Percentiles rank a stretch among this genome's conserved stretches.
These are phyloP conservation scores for Azemiops feae DNA, from an alignment of 2,113 vertebrate species.

Conservation along the genomic window DNA sequence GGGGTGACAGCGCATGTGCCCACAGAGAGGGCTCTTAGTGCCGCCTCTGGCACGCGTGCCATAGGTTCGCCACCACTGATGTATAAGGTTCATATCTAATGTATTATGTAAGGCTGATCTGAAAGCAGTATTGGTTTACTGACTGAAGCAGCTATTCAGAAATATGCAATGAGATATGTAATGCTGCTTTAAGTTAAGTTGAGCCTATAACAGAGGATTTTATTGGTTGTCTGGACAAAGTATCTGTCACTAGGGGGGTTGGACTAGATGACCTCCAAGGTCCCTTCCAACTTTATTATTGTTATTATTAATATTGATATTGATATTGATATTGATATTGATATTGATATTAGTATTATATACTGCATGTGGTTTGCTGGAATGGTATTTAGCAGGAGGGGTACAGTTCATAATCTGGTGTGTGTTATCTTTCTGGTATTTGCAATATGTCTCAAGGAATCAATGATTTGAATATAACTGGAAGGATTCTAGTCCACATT, in stretches of 20 bases:
- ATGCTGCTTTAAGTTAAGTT: not conserved
- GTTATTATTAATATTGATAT: too few species aligned
- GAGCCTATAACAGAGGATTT: not conserved
- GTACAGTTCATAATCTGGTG: not conserved
- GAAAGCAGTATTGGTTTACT: not conserved
- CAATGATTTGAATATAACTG: not conserved
- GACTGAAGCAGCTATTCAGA: not conserved
- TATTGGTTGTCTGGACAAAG: not conserved
- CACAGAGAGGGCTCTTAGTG: too few species aligned
- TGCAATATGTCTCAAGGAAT: not conserved
- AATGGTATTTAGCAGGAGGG: not conserved
- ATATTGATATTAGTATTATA: too few species aligned
- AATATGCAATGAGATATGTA: not conserved
- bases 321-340: too few species aligned
- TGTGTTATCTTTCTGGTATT: not conserved
- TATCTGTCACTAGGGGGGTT: not conserved
- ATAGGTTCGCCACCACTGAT: too few species aligned
- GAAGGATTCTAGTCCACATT: not conserved
- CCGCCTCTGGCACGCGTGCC: too few species aligned
- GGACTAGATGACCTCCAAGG: too few species aligned
- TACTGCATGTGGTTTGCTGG: not conserved
- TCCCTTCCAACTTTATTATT: too few species aligned
- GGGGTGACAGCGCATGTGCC: too few species aligned
- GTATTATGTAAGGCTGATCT: not conserved
- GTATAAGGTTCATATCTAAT: not conserved